Evolutionary conservation across 2,113 vertebrate genomes (phyloP).

Genomic region (Phocoena phocoena): DNA sequence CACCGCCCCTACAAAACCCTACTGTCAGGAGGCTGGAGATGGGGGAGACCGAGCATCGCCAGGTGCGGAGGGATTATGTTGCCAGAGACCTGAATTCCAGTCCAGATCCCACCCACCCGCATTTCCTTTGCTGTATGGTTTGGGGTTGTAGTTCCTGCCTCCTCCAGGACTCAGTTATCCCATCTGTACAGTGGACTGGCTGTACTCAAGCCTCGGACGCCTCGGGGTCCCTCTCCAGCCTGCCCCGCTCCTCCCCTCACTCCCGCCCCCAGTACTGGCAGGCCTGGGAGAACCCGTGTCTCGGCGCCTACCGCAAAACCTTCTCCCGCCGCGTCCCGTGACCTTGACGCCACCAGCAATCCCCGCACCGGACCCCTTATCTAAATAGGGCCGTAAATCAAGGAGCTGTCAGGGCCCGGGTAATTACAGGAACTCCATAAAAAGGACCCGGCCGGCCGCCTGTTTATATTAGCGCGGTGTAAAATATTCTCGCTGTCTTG

Average conservation of each 20-base stretch:
- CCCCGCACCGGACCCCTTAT: slow-evolving; percentile 89
- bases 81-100: background rate
- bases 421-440: slow-evolving; percentile 93
- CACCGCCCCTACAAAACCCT: background rate
- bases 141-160: background rate
- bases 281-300: slow-evolving; percentile 66
- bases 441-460: slow-evolving; percentile 88
- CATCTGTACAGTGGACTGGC: background rate
- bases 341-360: slow-evolving; percentile 92
- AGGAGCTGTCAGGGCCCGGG: slow-evolving; percentile 88
- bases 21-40: background rate
- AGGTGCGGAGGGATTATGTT: background rate
- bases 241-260: background rate
- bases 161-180: background rate
- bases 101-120: background rate
- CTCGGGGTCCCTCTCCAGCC: background rate
- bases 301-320: slow-evolving; percentile 82
- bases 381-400: slow-evolving; percentile 97
- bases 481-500: slow-evolving; percentile 89
- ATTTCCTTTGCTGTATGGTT: background rate
- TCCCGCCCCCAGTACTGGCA: background rate
- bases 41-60: background rate
- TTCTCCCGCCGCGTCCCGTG: slow-evolving; percentile 87
- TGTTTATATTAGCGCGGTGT: slow-evolving; percentile 92
- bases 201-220: background rate